A percentile compares a stretch with the other conserved stretches of the same genome.
These are phyloP conservation scores for Cephus rjabovi DNA, from an alignment of 2,888 invertebrate species.

Conservation along the genomic window DNA sequence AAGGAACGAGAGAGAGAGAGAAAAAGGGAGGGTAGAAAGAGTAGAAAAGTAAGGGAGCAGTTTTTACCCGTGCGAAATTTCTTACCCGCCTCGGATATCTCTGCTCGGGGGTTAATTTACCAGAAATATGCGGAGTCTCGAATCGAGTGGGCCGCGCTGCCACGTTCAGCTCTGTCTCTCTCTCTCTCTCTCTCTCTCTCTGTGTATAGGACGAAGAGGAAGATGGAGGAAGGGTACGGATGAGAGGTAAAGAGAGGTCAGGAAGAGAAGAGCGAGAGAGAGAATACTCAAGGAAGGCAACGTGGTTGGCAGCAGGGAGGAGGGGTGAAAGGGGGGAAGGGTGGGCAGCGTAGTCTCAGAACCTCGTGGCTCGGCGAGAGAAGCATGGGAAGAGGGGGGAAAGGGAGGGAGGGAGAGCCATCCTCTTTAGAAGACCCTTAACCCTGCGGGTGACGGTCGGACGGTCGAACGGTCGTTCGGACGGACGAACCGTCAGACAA, in stretches of 20 bases:
- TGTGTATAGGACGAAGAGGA: constrained; percentile 11
- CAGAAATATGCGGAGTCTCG: constrained; percentile 39
- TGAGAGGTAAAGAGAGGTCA: not conserved
- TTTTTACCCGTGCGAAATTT: constrained; percentile 14
- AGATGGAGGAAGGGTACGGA: not conserved
- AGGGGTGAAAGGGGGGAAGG: not conserved
- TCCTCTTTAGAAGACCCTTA: constrained; percentile 62
- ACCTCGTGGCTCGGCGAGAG: not conserved
- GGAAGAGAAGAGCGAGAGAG: constrained; percentile 1
- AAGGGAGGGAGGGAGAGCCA: constrained; percentile 35
- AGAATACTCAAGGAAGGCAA: constrained; percentile 10
- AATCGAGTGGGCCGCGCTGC: constrained; percentile 21
- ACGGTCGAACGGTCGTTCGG: constrained; percentile 44
- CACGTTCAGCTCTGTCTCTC: not conserved
- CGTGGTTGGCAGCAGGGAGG: constrained; percentile 13
- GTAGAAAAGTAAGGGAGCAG: constrained; percentile 16
- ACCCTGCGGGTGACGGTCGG: constrained; percentile 64
- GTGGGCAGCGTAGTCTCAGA: not conserved
- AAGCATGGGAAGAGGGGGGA: constrained; percentile 4
- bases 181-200: not conserved
- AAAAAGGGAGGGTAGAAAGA: not conserved
- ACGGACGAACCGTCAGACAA: constrained; percentile 48
- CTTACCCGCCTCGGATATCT: constrained; percentile 15
- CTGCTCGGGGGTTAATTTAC: constrained; percentile 36
- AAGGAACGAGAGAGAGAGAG: constrained; percentile 9